Percentiles rank a stretch among this genome's conserved stretches.
phyloP scores from a whole-genome alignment of 1,140 invertebrate genomes.

The Phocides pigmalion region DNA sequence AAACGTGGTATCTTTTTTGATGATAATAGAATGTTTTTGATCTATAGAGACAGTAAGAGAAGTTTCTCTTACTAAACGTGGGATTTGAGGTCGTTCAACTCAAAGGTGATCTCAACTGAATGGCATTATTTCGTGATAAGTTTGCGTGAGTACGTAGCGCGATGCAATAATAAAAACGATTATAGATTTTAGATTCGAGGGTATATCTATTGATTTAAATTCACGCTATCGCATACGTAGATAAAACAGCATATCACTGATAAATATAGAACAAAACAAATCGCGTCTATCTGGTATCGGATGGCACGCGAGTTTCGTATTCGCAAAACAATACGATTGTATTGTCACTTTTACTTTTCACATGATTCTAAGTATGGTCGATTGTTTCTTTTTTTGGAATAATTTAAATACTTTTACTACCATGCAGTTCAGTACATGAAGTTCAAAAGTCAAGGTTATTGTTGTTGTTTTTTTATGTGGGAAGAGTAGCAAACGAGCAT shows the following conservation, averaged over 20 bases:
- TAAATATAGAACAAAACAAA: conserved; percentile 6
- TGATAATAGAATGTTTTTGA: no score
- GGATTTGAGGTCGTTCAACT: no score
- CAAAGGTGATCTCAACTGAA: no score
- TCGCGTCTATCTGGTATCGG: conserved; percentile 6
- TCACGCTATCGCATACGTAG: conserved; percentile 4
- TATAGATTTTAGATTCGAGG: no score
- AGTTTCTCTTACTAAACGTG: no score
- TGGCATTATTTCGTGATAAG: no score
- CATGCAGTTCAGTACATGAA: neutral
- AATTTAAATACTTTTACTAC: conserved; percentile 25
- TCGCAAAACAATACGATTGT: conserved; percentile 34
- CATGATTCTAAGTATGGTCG: conserved; percentile 20
- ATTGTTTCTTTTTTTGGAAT: conserved; percentile 5
- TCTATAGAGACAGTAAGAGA: no score
- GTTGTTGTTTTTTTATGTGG: no score
- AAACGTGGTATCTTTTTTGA: no score
- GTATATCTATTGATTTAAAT: neutral
- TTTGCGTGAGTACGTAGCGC: no score
- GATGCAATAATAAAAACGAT: no score
- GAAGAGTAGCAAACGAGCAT: no score
- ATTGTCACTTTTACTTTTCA: conserved; percentile 35
- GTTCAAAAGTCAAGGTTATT: neutral
- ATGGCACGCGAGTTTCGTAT: conserved; percentile 16
- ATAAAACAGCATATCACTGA: conserved; percentile 11